Base-by-base conservation (phyloP, 2,888 invertebrate species). In the Apamea epomidion region DNA sequence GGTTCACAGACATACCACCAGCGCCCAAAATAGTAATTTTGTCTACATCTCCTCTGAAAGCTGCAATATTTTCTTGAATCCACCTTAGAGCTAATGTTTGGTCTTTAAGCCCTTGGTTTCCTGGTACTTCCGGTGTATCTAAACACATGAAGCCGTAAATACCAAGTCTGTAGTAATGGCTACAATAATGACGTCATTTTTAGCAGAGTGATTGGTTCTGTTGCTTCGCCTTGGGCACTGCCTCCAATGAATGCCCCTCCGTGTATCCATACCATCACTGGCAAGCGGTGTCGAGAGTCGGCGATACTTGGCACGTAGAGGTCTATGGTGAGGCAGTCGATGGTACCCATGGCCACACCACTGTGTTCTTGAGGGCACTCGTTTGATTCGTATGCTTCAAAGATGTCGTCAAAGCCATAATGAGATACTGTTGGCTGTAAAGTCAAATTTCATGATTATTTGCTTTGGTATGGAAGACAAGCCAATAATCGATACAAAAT, bases 261-360 rank as follows among this genome's bases (percentile, higher is more conserved):
- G 2, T 83, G 76, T 25, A 85, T 85, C 73, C 80, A 87, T 5
- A 83, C 86, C 79, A 86, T 77, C 0, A 86, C 86, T 42, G 86
- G 86, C 14, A 85, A 68, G 10, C 42, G 79, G 64, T 86, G 72
- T 32, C 8, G 48, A 0, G 83, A 77, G 60, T 70, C 68, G 0
- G 89, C 88, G 25, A 74, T 67, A 25, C 90, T 85, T 21, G 91
- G 91, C 16, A 91, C 89, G 65, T 84, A 90, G 12, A 91, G 77
- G 71, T 91, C 88, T 42, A 91, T 16, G 8, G 78, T 84, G 0
- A 91, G 87, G 45, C 91, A 91, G 51, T 91, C 84, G 1, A 89
- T 77, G 64, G 80, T 85, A 21, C 91, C 90, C 6, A 45, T 48
- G 5, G 65, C 16, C 0, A 25, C 54, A 12, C 73, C 68, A 2